Conservation (phyloP, 2,888 invertebrate genomes). For the Lasioglossum pauxillum region DNA sequence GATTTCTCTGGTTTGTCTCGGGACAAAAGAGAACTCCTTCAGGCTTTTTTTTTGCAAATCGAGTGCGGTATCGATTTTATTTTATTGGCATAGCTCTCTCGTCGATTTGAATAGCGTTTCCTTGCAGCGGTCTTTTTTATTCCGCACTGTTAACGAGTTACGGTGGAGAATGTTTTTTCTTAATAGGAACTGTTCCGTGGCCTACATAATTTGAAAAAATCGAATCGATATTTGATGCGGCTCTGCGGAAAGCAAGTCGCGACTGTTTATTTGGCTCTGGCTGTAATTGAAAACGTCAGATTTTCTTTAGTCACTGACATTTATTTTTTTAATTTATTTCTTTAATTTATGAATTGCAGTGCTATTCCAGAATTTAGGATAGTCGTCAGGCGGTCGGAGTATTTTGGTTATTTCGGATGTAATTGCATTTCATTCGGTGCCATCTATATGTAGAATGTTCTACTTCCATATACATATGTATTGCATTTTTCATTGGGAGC, state of each 20-base stretch:
- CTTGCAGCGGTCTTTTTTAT: not conserved
- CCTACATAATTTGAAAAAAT: not conserved
- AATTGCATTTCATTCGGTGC: too few species aligned
- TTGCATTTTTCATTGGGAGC: not conserved
- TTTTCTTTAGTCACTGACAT: not conserved
- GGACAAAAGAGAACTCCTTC: not conserved
- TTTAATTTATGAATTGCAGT: not conserved
- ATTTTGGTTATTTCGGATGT: not conserved
- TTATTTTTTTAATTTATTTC: not conserved
- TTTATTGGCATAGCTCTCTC: conserved; percentile 7
- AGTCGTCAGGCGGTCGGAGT: not conserved
- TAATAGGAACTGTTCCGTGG: not conserved
- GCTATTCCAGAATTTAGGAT: not conserved
- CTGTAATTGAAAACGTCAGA: not conserved
- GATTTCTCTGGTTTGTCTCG: not conserved
- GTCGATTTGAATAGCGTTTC: not conserved
- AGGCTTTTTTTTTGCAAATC: not conserved
- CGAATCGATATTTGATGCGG: not conserved
- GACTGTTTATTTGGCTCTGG: not conserved
- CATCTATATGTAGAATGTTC: not conserved
- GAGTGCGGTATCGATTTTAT: not conserved
- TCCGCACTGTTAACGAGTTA: not conserved
- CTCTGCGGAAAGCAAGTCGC: not conserved
- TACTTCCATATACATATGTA: not conserved
- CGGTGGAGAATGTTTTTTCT: not conserved